A percentile compares a stretch with the other conserved stretches of the same genome.
phyloP scores from a whole-genome alignment of 2,113 vertebrate genomes.

The Pungitius pungitius region DNA sequence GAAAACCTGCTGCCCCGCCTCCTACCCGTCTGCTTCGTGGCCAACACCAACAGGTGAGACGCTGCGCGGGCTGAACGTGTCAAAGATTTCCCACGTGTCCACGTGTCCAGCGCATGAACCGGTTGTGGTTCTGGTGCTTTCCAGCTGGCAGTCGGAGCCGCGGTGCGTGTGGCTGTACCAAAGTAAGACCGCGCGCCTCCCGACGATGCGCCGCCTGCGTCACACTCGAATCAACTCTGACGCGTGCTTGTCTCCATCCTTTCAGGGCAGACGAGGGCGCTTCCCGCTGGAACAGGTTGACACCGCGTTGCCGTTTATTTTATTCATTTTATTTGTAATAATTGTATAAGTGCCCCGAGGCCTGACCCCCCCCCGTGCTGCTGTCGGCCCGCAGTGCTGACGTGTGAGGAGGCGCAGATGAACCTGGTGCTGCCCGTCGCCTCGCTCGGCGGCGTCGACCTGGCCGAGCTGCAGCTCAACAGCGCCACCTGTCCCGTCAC shows the following conservation, averaged over 20 bases:
- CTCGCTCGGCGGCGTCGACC: conserved; percentile 56
- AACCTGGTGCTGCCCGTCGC: conserved; percentile 67
- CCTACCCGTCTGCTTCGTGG: conserved; percentile 75
- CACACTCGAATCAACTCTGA: neutral
- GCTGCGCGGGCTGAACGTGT: too few species aligned
- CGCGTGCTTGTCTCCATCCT: neutral
- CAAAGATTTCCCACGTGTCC: too few species aligned
- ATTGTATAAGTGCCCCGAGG: too few species aligned
- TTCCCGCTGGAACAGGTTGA: conserved; percentile 75
- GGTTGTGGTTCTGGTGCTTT: conserved; percentile 45
- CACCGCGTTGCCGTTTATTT: neutral
- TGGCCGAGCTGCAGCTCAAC: conserved; percentile 74
- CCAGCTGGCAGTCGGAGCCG: conserved; percentile 77
- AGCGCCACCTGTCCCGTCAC: conserved; percentile 69
- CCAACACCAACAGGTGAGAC: conserved; percentile 73
- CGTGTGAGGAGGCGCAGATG: conserved; percentile 67
- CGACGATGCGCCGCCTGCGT: too few species aligned
- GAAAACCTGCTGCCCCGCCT: conserved; percentile 63
- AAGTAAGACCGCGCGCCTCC: conserved; percentile 76
- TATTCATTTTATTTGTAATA: too few species aligned
- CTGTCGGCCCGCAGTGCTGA: conserved; percentile 62
- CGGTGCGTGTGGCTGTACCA: conserved; percentile 79
- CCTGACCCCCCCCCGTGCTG: too few species aligned
- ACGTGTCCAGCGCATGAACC: too few species aligned
- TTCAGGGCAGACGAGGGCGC: conserved; percentile 60